Evolutionary conservation across 2,113 vertebrate species (phyloP).

Genomic region (Pollimyrus isidori): DNA sequence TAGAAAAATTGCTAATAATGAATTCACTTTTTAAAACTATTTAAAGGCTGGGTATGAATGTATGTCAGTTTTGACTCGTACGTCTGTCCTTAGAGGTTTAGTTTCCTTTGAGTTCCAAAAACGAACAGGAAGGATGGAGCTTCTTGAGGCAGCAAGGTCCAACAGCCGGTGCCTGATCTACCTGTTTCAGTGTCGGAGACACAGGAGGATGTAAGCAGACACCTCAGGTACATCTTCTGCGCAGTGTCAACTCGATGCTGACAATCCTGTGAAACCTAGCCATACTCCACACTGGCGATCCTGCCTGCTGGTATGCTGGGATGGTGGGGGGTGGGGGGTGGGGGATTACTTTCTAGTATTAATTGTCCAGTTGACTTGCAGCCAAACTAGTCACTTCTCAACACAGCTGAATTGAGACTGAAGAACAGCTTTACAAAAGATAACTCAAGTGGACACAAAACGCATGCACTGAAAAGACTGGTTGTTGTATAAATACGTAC

Average conservation of each 20-base stretch:
- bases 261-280: background rate
- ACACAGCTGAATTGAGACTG: background rate
- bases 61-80: background rate
- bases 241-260: background rate
- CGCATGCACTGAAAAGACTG: background rate
- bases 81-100: background rate
- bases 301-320: background rate
- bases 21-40: background rate
- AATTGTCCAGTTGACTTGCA: background rate
- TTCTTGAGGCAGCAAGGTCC: background rate
- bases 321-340: background rate
- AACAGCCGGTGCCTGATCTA: background rate
- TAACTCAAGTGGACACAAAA: slow-evolving; percentile 30
- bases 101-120: background rate
- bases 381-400: background rate
- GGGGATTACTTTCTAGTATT: background rate
- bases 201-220: background rate
- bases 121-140: background rate
- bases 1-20: background rate
- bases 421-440: slow-evolving; percentile 10
- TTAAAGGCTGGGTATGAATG: background rate
- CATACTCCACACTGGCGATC: background rate
- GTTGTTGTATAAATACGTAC: slow-evolving; percentile 6
- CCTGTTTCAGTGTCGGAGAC: background rate
- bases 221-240: background rate